Conservation (phyloP, 2,888 invertebrate species). For the Polia nebulosa region DNA sequence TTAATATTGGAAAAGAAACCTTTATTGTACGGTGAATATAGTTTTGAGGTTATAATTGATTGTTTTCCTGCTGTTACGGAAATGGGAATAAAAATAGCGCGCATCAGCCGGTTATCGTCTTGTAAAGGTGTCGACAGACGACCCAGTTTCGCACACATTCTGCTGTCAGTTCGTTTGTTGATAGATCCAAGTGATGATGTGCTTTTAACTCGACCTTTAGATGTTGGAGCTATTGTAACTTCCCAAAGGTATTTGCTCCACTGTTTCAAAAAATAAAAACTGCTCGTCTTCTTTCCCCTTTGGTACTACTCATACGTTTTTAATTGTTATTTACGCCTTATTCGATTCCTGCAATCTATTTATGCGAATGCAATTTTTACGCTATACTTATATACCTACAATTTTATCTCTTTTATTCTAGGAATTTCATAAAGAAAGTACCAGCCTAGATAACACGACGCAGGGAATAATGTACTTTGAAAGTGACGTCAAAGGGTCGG, state of each 20-base stretch:
- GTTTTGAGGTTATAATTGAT: conserved; percentile 30
- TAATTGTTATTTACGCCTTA: not conserved
- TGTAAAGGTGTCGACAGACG: conserved; percentile 31
- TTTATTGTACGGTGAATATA: too few relatives aligned
- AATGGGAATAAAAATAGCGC: conserved; percentile 48
- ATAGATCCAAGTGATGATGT: conserved; percentile 12
- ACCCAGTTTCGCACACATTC: conserved; percentile 20
- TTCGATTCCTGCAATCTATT: not conserved
- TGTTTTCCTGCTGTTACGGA: conserved; percentile 42
- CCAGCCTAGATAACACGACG: not conserved
- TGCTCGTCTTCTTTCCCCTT: too few relatives aligned
- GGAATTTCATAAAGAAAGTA: not conserved
- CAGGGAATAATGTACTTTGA: not conserved
- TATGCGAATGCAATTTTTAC: not conserved
- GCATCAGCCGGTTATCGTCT: conserved; percentile 42
- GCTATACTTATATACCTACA: not conserved
- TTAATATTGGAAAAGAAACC: too few relatives aligned
- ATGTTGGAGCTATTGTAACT: conserved; percentile 4
- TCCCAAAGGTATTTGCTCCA: too few relatives aligned
- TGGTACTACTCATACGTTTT: too few relatives aligned
- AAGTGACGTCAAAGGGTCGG: conserved; percentile 1
- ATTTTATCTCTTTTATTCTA: not conserved
- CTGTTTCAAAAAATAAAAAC: too few relatives aligned
- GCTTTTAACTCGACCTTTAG: conserved; percentile 43
- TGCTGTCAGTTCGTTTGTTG: conserved; percentile 31